A percentile compares a stretch with the other conserved stretches of the same genome.
These are phyloP conservation scores for Macrotrachela quadricornifera DNA, from an alignment of 1,140 invertebrate genomes.

Conservation along the genomic window DNA sequence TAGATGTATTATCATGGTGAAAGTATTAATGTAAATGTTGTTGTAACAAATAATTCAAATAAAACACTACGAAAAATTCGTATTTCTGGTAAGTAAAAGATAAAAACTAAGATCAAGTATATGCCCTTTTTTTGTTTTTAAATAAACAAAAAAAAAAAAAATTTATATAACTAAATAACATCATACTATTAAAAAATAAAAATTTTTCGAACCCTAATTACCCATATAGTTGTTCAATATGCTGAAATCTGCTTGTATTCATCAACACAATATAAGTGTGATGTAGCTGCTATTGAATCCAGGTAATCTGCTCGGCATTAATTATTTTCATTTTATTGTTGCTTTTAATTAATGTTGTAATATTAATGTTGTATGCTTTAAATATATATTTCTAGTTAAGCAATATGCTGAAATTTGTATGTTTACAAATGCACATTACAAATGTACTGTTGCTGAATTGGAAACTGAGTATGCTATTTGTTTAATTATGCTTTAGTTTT, in stretches of 20 bases:
- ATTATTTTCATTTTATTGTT: neutral
- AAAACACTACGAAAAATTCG: slow-evolving; percentile 94
- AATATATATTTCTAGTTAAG: slow-evolving; percentile 41
- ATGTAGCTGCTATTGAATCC: slow-evolving; percentile 89
- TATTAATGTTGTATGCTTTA: neutral
- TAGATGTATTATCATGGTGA: slow-evolving; percentile 94
- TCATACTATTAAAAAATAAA: too few species aligned
- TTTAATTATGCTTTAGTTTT: neutral
- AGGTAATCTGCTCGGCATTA: slow-evolving; percentile 42
- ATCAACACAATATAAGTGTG: slow-evolving; percentile 94
- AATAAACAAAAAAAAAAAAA: neutral
- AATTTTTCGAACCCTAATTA: neutral
- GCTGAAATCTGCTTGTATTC: slow-evolving; percentile 97
- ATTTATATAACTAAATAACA: too few species aligned
- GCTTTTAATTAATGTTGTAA: neutral
- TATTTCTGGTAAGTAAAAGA: slow-evolving; percentile 61
- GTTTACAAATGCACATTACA: slow-evolving; percentile 95
- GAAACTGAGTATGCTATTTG: slow-evolving; percentile 72
- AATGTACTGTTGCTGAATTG: slow-evolving; percentile 85
- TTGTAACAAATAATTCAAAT: slow-evolving; percentile 97
- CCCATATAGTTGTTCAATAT: slow-evolving; percentile 64
- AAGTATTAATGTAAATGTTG: slow-evolving; percentile 88
- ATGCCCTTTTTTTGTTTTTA: too few species aligned
- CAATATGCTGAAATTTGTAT: slow-evolving; percentile 97
- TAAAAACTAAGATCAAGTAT: too few species aligned